These are phyloP conservation scores for Athalia rosae DNA, from an alignment of 2,888 invertebrate species.

Conservation along the genomic window DNA sequence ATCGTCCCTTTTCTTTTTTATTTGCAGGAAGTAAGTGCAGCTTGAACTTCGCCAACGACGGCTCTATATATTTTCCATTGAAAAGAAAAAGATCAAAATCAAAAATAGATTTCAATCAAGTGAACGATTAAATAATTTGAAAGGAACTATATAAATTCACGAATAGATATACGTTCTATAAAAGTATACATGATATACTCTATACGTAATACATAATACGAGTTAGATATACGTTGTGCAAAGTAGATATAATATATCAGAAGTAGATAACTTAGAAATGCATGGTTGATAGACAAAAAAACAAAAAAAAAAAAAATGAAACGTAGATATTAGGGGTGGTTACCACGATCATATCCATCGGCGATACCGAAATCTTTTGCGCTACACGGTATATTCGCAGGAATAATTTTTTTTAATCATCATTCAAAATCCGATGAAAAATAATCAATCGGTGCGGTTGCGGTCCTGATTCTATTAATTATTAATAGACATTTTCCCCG, in stretches of 20 bases:
- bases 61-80: slow-evolving; percentile 19
- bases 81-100: not conserved
- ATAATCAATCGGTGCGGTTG: no score
- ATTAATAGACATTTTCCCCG: no score
- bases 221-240: slow-evolving; percentile 16
- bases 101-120: not conserved
- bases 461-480: no score
- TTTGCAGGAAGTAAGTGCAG: slow-evolving; percentile 76
- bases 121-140: not conserved
- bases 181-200: no score
- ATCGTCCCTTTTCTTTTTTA: slow-evolving; percentile 62
- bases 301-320: not conserved
- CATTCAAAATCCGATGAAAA: no score
- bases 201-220: not conserved
- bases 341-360: no score
- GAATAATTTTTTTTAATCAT: no score
- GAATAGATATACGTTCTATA: no score
- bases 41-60: slow-evolving; percentile 47
- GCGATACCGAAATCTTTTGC: no score
- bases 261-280: slow-evolving; percentile 20
- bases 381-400: no score
- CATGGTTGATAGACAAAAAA: slow-evolving; percentile 13
- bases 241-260: slow-evolving; percentile 19
- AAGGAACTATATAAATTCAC: no score
- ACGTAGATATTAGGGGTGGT: not conserved